Base-by-base conservation (phyloP, 2,797 vertebrate species). In the Serranus cabrilla region DNA sequence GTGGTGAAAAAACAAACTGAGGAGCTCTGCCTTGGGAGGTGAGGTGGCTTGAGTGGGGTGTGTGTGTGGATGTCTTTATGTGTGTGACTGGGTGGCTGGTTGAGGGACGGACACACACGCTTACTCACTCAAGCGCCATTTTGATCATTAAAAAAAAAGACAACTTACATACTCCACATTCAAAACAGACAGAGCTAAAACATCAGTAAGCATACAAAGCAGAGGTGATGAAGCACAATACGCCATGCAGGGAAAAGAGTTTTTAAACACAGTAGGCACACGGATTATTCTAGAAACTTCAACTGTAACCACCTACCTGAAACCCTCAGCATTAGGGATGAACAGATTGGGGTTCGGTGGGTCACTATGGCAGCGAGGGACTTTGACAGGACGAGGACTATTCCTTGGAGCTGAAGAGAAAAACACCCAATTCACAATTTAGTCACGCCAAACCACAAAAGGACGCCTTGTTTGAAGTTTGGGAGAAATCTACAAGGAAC, bases 321-420 rank as follows among this genome's bases (percentile, higher is more conserved):
- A 98, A n/a, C 96, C 95, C 58, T 99, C 98, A 23, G 96, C 88
- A 0, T 97, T 97, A 9, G 97, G 97, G 81, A 99, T 98, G 80
- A 98, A 97, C 49, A 99, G 95, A 78, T 97, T 97, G 20, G 98
- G 97, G 88, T 99, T 99, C 31, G 98, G 97, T 66, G 98, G 98
- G 89, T 99, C 98, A 31, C 98, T 99, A 37, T 99, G 97, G 88
- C 98, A 99, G 47, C 98, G 96, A 47, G 98, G 98, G 14, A 99
- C 97, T 93, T 99, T 99, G 61, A 99, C 95, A 21, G 98, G 98
- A 54, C 98, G 97, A 75, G 98, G 97, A 84, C 96, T 99, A 89
- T 97, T 99, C 76, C 98, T 96, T 84, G 97, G 93, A 46, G 94
- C 98, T 99, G 91, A 62, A 83, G 81, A 45, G 72, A 64, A 78